Conservation (phyloP, 2,113 vertebrate genomes). For the Cyphomyrus plagiostoma region DNA sequence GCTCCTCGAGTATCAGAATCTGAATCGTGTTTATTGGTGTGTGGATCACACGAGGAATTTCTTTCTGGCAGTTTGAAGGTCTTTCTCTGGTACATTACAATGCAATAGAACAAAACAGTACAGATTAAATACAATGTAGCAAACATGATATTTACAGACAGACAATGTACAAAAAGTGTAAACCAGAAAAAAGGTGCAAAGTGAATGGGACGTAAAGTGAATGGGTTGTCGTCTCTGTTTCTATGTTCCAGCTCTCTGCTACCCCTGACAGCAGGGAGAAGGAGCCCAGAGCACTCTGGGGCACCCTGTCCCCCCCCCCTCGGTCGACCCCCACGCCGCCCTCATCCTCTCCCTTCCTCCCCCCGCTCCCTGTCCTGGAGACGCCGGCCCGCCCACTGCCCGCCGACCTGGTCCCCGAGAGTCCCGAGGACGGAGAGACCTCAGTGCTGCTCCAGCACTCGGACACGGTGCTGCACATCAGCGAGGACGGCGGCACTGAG, state of each 20-base stretch:
- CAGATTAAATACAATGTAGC: too few species aligned
- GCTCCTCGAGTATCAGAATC: too few species aligned
- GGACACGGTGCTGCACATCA: conserved; percentile 71
- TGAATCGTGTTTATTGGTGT: too few species aligned
- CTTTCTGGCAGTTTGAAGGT: too few species aligned
- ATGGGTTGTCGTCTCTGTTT: not conserved
- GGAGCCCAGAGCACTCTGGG: conserved; percentile 56
- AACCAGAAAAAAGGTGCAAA: too few species aligned
- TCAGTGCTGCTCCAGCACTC: conserved; percentile 72
- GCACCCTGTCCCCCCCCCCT: conserved; percentile 58
- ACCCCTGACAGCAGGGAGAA: conserved; percentile 51
- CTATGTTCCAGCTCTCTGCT: conserved; percentile 38
- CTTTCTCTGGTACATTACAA: too few species aligned
- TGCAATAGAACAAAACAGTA: too few species aligned
- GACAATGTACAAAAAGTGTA: too few species aligned
- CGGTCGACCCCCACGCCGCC: conserved; percentile 46
- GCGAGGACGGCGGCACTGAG: conserved; percentile 80
- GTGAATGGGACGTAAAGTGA: too few species aligned
- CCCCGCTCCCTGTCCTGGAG: conserved; percentile 49
- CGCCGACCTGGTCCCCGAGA: conserved; percentile 47
- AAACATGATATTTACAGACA: too few species aligned
- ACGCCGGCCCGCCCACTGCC: conserved; percentile 29
- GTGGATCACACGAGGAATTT: too few species aligned
- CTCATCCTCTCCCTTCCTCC: conserved; percentile 53
- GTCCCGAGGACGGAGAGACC: conserved; percentile 81